These are phyloP conservation scores for Diglossa cyanea DNA, from an alignment of 2,797 vertebrate genomes.

Conservation along the genomic window DNA sequence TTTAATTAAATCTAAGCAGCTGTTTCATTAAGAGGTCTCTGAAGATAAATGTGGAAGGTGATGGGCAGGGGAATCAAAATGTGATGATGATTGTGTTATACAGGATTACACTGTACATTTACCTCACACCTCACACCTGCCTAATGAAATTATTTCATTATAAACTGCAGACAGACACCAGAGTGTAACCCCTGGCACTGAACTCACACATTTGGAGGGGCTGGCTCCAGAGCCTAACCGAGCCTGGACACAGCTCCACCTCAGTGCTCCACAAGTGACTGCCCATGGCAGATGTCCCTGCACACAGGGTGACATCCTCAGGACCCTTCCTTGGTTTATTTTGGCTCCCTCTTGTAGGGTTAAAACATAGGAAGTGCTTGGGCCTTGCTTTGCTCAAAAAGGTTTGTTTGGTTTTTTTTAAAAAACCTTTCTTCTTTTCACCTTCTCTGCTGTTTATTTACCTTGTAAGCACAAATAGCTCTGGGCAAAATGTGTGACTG, in stretches of 20 bases:
- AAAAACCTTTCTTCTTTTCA: background rate
- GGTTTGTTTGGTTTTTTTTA: background rate
- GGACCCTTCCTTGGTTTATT: background rate
- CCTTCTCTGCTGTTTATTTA: background rate
- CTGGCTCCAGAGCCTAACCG: background rate
- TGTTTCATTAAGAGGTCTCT: constrained; percentile 56
- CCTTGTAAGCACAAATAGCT: background rate
- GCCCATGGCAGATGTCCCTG: background rate
- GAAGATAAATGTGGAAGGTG: constrained; percentile 42
- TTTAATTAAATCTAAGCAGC: constrained; percentile 65
- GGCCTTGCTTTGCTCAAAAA: background rate
- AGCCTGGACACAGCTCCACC: background rate
- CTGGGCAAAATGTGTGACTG: background rate
- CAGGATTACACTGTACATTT: background rate
- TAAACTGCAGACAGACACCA: background rate
- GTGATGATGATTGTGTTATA: constrained; percentile 7
- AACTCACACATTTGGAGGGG: background rate
- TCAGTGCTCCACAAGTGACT: accelerated
- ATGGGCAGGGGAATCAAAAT: constrained; percentile 40
- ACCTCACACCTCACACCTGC: constrained; percentile 37
- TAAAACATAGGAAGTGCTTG: background rate
- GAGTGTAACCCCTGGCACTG: background rate
- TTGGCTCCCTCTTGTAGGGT: background rate
- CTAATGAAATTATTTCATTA: constrained; percentile 18
- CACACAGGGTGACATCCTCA: background rate